Evolutionary conservation across 2,888 invertebrate genomes (phyloP).

Genomic region (Chrysolina oricalcia): DNA sequence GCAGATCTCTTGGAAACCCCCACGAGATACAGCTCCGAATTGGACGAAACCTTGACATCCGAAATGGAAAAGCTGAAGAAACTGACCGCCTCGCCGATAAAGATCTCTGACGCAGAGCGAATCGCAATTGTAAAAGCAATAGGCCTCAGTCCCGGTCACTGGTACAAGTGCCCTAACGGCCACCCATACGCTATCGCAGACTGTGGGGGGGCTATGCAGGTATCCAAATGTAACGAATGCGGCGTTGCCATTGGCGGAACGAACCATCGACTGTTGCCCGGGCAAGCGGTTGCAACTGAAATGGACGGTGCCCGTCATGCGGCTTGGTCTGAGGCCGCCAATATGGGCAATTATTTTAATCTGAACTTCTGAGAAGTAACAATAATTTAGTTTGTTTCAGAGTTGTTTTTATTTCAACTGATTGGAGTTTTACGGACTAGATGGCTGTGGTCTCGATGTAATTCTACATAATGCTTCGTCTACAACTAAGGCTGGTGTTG

Average conservation of each 20-base stretch:
- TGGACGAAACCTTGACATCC: conserved; percentile 16
- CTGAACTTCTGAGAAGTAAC: neutral
- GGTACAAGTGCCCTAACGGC: conserved; percentile 35
- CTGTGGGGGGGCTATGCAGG: conserved; percentile 34
- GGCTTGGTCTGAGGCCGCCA: conserved; percentile 73
- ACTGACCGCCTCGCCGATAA: neutral
- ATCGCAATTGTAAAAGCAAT: conserved; percentile 21
- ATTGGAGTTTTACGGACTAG: no score
- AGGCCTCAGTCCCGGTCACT: conserved; percentile 7
- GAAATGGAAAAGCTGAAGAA: conserved; percentile 21
- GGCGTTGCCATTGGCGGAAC: conserved; percentile 74
- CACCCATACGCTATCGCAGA: conserved; percentile 35
- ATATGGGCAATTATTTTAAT: conserved; percentile 57
- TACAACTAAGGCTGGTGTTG: no score
- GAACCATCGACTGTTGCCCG: conserved; percentile 71
- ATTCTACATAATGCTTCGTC: no score
- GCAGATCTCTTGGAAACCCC: conserved; percentile 11
- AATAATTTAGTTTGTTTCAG: no score
- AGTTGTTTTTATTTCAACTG: no score
- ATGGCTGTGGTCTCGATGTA: no score
- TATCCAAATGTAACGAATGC: conserved; percentile 71
- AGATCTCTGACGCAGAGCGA: conserved; percentile 19
- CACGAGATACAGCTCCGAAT: neutral
- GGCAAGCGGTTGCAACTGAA: conserved; percentile 73
- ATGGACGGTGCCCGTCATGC: conserved; percentile 74